Percentiles rank a stretch among this genome's conserved stretches.
phyloP scores from a whole-genome alignment of 92 coral and sea anemone species.

The Zoanthus gigantus region DNA sequence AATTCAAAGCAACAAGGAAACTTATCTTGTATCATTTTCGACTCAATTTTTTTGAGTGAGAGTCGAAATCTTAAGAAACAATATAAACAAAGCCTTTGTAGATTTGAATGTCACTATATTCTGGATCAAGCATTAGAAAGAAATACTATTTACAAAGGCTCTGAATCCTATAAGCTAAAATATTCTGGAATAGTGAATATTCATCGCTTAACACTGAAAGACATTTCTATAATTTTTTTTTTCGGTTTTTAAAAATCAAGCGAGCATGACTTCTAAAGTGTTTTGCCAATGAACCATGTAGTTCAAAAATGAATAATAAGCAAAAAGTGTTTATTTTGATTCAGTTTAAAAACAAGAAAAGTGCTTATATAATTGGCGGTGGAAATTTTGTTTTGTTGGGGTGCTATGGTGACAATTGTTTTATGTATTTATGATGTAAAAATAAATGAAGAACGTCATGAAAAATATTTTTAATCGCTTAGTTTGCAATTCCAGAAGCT shows the following conservation, averaged over 20 bases:
- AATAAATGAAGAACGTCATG: neutral
- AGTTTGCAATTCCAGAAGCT: neutral
- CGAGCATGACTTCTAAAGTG: neutral
- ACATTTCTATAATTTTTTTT: neutral
- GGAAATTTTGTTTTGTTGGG: neutral
- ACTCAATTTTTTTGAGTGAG: too few relatives aligned
- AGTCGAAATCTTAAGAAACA: too few relatives aligned
- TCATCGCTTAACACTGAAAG: too few relatives aligned
- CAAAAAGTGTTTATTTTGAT: neutral
- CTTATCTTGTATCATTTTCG: too few relatives aligned
- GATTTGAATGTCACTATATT: too few relatives aligned
- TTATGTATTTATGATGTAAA: neutral
- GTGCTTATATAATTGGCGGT: slow-evolving; percentile 1
- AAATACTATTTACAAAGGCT: too few relatives aligned
- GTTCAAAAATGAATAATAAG: neutral
- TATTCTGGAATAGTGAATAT: neutral
- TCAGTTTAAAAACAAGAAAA: neutral
- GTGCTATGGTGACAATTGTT: slow-evolving; percentile 36
- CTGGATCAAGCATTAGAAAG: too few relatives aligned
- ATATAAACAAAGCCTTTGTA: too few relatives aligned
- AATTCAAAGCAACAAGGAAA: too few relatives aligned
- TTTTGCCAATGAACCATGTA: slow-evolving; percentile 12
- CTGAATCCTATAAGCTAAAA: neutral
- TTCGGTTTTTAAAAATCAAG: neutral
- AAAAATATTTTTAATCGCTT: neutral